These are phyloP conservation scores for Tinamus major DNA, from an alignment of 2,797 vertebrate genomes.

Conservation along the genomic window DNA sequence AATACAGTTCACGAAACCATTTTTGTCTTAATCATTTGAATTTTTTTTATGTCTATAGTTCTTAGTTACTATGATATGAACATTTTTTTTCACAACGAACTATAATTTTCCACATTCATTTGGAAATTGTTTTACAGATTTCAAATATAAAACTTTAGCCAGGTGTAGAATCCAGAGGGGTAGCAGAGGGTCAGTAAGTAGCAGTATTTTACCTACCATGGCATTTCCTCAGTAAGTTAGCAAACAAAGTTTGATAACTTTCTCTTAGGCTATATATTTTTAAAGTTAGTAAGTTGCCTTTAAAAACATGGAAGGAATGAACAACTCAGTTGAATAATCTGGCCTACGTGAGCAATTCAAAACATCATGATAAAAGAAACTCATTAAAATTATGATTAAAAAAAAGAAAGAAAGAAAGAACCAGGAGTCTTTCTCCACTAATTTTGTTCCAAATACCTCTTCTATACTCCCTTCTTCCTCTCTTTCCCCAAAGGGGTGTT, in stretches of 20 bases:
- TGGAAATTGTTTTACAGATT: neutral
- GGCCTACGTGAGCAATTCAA: neutral
- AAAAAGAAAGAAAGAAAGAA: neutral
- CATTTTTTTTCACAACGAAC: neutral
- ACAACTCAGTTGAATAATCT: neutral
- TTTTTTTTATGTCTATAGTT: neutral
- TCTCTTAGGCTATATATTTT: neutral
- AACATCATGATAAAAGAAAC: neutral
- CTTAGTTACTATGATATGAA: neutral
- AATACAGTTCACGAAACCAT: too few species aligned
- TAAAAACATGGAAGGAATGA: neutral
- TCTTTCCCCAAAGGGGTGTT: neutral
- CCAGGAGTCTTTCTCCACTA: neutral
- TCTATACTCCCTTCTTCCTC: neutral
- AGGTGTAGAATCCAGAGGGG: neutral
- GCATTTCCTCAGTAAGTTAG: neutral
- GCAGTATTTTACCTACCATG: neutral
- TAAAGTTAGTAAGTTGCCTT: neutral
- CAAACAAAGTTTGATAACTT: neutral
- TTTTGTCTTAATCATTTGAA: too few species aligned
- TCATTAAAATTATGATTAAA: too few species aligned
- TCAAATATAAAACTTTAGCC: neutral
- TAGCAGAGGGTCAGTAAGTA: neutral
- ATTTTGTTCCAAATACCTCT: neutral
- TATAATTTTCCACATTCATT: neutral